These are phyloP conservation scores for Pipistrellus pipistrellus DNA, from an alignment of 2,797 vertebrate genomes.

Conservation along the genomic window DNA sequence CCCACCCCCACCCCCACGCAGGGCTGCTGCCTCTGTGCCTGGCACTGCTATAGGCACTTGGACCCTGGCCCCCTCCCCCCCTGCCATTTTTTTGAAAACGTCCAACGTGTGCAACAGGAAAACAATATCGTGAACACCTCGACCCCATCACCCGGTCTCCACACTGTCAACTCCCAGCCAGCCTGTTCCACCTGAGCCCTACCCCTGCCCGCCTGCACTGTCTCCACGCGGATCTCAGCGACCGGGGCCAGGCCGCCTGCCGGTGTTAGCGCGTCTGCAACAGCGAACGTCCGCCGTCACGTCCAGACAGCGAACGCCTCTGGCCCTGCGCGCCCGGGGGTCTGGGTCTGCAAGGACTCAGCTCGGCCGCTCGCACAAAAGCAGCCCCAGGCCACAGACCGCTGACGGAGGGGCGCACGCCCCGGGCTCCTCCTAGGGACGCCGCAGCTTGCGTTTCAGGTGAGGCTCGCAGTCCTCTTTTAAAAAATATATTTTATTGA, in stretches of 20 bases:
- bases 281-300: not conserved
- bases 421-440: fast-evolving
- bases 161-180: not conserved
- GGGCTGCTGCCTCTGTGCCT: not conserved
- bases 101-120: not conserved
- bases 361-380: not conserved
- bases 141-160: not conserved
- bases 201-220: fast-evolving
- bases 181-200: not conserved
- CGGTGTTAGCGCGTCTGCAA: not conserved
- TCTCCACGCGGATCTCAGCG: not conserved
- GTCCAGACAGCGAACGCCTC: not conserved
- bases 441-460: not conserved
- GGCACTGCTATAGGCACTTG: too few relatives aligned
- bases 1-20: too few relatives aligned
- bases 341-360: not conserved
- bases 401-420: fast-evolving
- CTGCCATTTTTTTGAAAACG: not conserved
- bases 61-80: too few relatives aligned
- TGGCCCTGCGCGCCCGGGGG: fast-evolving
- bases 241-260: not conserved
- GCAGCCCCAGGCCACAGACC: fast-evolving
- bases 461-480: not conserved
- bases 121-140: not conserved
- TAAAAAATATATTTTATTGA: too few relatives aligned